phyloP scores from a whole-genome alignment of 2,113 vertebrate species.

The Lepus timidus region DNA sequence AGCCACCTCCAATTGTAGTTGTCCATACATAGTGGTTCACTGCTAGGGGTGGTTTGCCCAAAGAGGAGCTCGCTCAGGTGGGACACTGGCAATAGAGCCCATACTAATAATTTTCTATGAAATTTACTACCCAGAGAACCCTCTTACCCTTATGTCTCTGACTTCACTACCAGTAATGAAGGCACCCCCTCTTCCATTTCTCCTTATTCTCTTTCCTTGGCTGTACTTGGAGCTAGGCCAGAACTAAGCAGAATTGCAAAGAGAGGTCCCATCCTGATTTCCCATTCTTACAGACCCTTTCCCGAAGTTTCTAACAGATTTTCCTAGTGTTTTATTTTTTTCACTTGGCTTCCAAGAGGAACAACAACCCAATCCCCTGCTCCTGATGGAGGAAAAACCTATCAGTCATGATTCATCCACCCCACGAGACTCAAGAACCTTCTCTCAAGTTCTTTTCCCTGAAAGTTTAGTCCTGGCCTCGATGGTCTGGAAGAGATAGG shows the following conservation, averaged over 20 bases:
- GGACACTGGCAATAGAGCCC: too few species aligned
- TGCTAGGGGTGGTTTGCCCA: background rate
- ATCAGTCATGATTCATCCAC: background rate
- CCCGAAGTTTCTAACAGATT: background rate
- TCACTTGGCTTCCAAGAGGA: background rate
- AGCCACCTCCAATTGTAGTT: background rate
- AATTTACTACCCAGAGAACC: background rate
- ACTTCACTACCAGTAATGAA: background rate
- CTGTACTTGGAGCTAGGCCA: background rate
- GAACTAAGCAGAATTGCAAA: slow-evolving; percentile 9
- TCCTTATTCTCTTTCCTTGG: background rate
- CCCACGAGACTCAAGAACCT: background rate
- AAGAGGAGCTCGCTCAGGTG: background rate
- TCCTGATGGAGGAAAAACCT: background rate
- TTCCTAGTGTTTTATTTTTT: background rate
- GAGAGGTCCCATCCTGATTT: background rate
- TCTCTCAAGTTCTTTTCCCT: background rate
- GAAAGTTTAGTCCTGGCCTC: background rate
- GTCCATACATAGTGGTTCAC: background rate
- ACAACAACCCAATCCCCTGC: background rate
- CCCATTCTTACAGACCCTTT: background rate
- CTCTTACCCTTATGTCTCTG: background rate
- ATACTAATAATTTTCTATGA: background rate
- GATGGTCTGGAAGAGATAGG: fast-evolving
- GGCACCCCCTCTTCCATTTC: fast-evolving